These are phyloP conservation scores for Platyrinchus mystaceus DNA, from an alignment of 2,797 vertebrate genomes.

Conservation along the genomic window DNA sequence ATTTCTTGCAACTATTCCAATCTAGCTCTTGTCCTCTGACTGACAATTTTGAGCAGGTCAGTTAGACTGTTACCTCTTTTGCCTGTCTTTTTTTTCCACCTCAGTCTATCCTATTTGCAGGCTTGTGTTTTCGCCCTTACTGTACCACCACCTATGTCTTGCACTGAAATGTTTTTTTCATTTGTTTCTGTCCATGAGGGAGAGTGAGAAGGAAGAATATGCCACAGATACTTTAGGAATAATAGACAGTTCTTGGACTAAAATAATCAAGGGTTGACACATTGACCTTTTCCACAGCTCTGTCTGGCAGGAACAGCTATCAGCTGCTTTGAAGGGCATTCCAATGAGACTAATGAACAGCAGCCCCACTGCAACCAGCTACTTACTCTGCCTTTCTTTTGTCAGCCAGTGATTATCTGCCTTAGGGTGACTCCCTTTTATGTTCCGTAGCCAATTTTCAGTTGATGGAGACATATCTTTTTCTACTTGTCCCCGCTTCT, in stretches of 20 bases:
- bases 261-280: neutral
- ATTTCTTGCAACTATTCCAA: neutral
- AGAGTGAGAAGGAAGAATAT: neutral
- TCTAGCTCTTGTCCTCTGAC: neutral
- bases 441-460: accelerated
- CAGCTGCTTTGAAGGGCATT: neutral
- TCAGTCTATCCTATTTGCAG: neutral
- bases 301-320: neutral
- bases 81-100: accelerated
- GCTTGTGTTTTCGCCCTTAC: neutral
- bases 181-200: neutral
- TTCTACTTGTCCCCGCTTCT: neutral
- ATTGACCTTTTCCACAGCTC: neutral
- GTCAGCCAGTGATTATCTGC: neutral
- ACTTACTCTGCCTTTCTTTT: neutral
- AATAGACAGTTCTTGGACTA: neutral
- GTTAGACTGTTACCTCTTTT: neutral
- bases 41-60: neutral
- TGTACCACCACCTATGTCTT: neutral
- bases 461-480: neutral
- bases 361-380: neutral
- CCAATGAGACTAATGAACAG: neutral
- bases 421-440: neutral
- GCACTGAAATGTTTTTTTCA: neutral
- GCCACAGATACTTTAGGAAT: neutral